Evolutionary conservation across 2,113 vertebrate genomes (phyloP), one percentile per base, ranked within the genome.

Genomic region (Pongo pygmaeus): DNA sequence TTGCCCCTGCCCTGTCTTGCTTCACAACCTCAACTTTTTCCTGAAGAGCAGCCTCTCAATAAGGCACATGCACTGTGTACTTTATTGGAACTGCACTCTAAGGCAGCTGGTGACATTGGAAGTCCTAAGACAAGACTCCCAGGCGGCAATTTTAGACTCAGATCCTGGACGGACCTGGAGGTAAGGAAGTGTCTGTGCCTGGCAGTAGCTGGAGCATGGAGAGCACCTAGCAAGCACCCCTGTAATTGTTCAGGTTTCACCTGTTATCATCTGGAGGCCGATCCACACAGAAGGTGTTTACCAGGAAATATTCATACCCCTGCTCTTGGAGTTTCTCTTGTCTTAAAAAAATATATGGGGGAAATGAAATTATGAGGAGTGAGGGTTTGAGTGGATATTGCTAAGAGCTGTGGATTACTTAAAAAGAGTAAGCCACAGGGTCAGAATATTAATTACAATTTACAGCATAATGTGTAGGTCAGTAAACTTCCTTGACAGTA

Each of bases 171-270:
- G 1, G 46, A 14, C 7, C 25, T 27, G 32, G 18, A 35, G 25
- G 4, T 14, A 22, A 0, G 2, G 35, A 16, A 2, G 52, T 1
- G 8, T 0, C 67, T 16, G 46, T 16, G 52, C 14, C 3, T 17
- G n/a, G 57, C 13, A 2, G 32, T 5, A 14, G 12, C 6, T 13
- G 74, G 18, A 14, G 20, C 30, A 4, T 17, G 7, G 20, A 17
- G 8, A 48, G 32, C 3, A 40, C 27, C 7, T 6, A 8, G 38
- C 12, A 13, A 27, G 0, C 5, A 23, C 10, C 23, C 1, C 1
- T n/a, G 0, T 30, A 11, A 11, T 2, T 6, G 12, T 40, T 9
- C 9, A n/a, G 35, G n/a, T 4, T 16, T 43, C 30, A 23, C 30
- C 59, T 43, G 12, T 4, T 7, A 5, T 40, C 20, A 43, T 25